phyloP scores from a whole-genome alignment of 1,140 invertebrate species.

The Heliconius nattereri region DNA sequence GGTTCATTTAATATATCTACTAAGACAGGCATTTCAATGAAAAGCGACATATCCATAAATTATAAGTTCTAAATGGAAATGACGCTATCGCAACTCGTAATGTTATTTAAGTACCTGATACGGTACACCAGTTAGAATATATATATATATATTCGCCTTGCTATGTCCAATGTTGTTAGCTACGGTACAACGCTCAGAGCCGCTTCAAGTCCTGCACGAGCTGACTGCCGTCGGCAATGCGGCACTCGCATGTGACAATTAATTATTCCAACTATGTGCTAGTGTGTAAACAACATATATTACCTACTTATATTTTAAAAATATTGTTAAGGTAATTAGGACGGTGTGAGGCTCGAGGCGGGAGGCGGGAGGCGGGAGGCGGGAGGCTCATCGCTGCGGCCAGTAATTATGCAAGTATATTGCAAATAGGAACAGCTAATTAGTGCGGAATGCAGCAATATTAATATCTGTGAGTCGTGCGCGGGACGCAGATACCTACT shows the following conservation, averaged over 20 bases:
- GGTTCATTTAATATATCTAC: no score
- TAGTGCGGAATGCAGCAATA: slow-evolving; percentile 27
- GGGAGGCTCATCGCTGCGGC: neutral
- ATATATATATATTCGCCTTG: no score
- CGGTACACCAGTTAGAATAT: no score
- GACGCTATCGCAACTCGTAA: no score
- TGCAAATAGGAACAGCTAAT: slow-evolving; percentile 10
- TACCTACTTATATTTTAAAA: neutral
- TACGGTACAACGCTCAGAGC: neutral
- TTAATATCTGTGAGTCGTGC: slow-evolving; percentile 4
- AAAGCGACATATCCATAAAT: no score
- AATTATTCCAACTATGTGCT: neutral
- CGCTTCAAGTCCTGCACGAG: neutral
- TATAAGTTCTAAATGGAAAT: no score
- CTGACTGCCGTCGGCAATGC: neutral
- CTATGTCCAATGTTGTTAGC: no score
- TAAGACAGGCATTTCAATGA: no score
- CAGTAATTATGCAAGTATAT: neutral
- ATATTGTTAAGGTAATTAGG: neutral
- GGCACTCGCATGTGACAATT: neutral
- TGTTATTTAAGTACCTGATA: no score
- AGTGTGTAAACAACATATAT: neutral
- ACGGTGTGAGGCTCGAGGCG: neutral
- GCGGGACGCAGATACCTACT: neutral
- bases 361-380: neutral